phyloP scores from a whole-genome alignment of 2,113 vertebrate species.

The Mionectes macconnelli region DNA sequence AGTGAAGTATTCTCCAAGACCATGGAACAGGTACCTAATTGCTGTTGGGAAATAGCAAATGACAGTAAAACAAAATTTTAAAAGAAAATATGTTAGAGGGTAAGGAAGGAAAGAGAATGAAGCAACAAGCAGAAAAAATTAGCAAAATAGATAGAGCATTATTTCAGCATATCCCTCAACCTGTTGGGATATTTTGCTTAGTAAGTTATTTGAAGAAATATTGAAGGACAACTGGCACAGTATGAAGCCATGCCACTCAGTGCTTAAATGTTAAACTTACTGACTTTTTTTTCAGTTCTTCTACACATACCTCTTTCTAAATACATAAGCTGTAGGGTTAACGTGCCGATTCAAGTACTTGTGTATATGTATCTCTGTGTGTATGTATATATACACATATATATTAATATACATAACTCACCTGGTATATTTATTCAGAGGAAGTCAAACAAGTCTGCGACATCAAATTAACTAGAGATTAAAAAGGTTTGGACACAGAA shows the following conservation, averaged over 20 bases:
- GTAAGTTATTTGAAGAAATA: not conserved
- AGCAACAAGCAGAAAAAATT: accelerated
- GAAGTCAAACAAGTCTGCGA: not conserved
- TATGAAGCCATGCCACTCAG: not conserved
- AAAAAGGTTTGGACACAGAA: not conserved
- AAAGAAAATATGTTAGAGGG: not conserved
- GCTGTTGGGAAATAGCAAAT: not conserved
- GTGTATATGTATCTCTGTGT: not conserved
- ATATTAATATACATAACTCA: not conserved
- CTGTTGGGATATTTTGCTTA: not conserved
- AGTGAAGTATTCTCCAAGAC: not conserved
- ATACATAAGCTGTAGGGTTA: not conserved
- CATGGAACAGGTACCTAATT: not conserved
- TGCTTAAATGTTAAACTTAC: not conserved
- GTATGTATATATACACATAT: no score
- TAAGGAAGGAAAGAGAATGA: not conserved
- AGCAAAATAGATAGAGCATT: not conserved
- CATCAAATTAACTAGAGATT: not conserved
- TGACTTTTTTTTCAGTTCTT: not conserved
- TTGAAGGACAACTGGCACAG: not conserved
- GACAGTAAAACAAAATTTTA: not conserved
- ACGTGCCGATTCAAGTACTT: not conserved
- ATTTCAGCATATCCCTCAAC: not conserved
- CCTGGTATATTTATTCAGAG: not conserved
- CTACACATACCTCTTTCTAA: not conserved